Conservation (phyloP, 2,888 invertebrate species). For the Atrina japonica region DNA sequence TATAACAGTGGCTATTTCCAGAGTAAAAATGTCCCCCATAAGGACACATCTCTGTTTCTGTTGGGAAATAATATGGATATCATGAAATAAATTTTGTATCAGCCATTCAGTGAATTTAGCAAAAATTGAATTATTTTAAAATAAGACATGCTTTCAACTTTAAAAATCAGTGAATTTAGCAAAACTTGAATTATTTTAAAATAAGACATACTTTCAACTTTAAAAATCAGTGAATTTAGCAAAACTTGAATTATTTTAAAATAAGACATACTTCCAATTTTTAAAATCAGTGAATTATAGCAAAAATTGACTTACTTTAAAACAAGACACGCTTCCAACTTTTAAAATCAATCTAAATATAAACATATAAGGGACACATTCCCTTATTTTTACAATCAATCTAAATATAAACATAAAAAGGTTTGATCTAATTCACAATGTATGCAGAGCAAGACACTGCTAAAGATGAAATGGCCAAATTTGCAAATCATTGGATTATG, state of each 20-base stretch:
- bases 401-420: too few species aligned
- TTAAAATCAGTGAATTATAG: background rate
- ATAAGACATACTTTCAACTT: background rate
- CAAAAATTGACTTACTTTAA: too few species aligned
- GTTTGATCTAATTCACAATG: too few species aligned
- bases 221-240: background rate
- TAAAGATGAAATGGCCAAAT: too few species aligned
- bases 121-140: too few species aligned
- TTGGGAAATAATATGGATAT: constrained; percentile 1
- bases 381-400: too few species aligned
- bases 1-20: constrained; percentile 49
- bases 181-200: too few species aligned
- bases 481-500: too few species aligned
- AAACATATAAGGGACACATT: too few species aligned
- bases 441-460: too few species aligned
- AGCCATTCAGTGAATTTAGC: background rate
- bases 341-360: too few species aligned
- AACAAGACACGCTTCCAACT: background rate
- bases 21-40: constrained; percentile 39
- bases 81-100: background rate
- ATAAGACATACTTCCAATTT: background rate
- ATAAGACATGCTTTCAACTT: background rate
- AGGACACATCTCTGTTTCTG: constrained; percentile 43
- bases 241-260: too few species aligned
- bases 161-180: background rate